Conservation (phyloP, 1,140 invertebrate genomes). For the Mercenaria mercenaria region DNA sequence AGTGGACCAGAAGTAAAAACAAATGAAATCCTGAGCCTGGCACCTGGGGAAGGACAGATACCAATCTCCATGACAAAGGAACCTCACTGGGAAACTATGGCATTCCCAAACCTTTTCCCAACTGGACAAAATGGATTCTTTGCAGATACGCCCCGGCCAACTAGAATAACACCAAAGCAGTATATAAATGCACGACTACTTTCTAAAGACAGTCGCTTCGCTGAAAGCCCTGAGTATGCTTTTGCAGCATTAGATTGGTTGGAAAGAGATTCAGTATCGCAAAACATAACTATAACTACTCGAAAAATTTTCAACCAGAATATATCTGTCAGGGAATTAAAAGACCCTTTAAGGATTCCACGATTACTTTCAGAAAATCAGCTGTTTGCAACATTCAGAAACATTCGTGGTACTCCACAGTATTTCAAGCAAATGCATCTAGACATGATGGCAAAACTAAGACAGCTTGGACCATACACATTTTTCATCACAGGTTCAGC, state of each 20-base stretch:
- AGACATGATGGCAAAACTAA: constrained; percentile 15
- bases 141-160: constrained; percentile 6
- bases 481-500: constrained; percentile 22
- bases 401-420: constrained; percentile 54
- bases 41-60: constrained; percentile 13
- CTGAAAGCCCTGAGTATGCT: constrained; percentile 51
- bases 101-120: constrained; percentile 35
- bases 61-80: not conserved
- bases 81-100: constrained; percentile 27
- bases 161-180: not conserved
- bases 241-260: constrained; percentile 45
- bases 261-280: constrained; percentile 29
- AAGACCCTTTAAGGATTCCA: constrained; percentile 20
- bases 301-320: constrained; percentile 40
- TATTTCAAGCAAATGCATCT: constrained; percentile 57
- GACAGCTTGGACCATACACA: constrained; percentile 15
- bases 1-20: constrained; percentile 41
- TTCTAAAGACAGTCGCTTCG: constrained; percentile 15
- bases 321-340: constrained; percentile 44
- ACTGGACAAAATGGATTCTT: not conserved
- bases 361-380: constrained; percentile 50
- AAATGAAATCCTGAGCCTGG: constrained; percentile 39
- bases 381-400: constrained; percentile 44
- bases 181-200: constrained; percentile 45
- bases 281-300: constrained; percentile 50